Percentiles rank a stretch among this genome's conserved stretches.
Evolutionary conservation across 2,113 vertebrate genomes (phyloP).

Genomic region (Oncorhynchus masou): DNA sequence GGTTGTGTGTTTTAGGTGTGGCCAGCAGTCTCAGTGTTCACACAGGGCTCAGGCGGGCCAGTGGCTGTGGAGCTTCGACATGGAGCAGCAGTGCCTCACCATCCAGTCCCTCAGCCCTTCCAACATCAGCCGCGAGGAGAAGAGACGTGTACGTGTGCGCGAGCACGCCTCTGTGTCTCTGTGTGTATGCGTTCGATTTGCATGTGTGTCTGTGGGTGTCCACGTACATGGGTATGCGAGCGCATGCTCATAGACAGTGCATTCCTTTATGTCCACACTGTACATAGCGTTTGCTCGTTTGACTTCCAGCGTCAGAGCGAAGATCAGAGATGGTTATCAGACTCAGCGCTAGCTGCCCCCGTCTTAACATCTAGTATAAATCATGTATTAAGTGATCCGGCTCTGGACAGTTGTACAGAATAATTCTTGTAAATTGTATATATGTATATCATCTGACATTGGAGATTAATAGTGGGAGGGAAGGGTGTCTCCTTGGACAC

Average conservation of each 20-base stretch:
- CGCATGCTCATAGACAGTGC: not conserved
- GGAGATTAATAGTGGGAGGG: not conserved
- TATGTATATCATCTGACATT: not conserved
- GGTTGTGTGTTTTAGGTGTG: slow-evolving; percentile 75
- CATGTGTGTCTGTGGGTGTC: slow-evolving; percentile 8
- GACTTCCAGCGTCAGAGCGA: not conserved
- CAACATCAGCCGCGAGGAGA: slow-evolving; percentile 89
- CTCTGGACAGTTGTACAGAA: not conserved
- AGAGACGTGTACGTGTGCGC: slow-evolving; percentile 58
- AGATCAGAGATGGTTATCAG: not conserved
- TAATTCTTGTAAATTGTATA: not conserved
- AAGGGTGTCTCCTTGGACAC: not conserved
- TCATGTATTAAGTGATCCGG: not conserved
- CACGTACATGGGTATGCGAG: not conserved
- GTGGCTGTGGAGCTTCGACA: slow-evolving; percentile 96
- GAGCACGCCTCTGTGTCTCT: not conserved
- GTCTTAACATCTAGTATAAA: not conserved
- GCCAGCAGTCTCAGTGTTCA: slow-evolving; percentile 78
- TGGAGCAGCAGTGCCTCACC: slow-evolving; percentile 81
- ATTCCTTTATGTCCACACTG: not conserved
- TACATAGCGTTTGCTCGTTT: not conserved
- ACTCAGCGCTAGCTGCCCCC: not conserved
- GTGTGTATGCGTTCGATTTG: not conserved
- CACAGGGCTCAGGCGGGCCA: slow-evolving; percentile 76
- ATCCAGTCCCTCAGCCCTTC: slow-evolving; percentile 82